A percentile compares a stretch with the other conserved stretches of the same genome.
These are phyloP conservation scores for Adelphocoris suturalis DNA, from an alignment of 2,888 invertebrate genomes.

Conservation along the genomic window DNA sequence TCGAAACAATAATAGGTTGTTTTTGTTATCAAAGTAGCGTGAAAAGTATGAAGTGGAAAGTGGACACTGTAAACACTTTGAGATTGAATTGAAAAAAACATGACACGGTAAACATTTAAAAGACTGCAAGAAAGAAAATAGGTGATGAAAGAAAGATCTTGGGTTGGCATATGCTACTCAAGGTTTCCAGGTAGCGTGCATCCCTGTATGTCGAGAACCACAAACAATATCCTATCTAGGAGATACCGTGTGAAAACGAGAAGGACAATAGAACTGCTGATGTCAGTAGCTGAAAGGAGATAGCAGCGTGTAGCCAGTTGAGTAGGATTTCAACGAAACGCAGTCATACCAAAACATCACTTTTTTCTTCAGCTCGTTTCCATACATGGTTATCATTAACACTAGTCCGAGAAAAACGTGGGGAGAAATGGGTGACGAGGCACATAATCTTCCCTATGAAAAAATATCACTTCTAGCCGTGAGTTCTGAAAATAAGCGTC, in stretches of 20 bases:
- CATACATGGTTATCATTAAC: neutral
- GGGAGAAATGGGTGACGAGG: conserved; percentile 17
- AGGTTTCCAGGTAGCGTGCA: conserved; percentile 33
- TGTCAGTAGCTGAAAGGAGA: neutral
- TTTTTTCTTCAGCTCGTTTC: neutral
- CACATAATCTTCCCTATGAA: neutral
- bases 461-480: neutral
- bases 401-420: conserved; percentile 13
- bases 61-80: no score
- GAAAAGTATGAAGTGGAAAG: no score
- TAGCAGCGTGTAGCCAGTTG: neutral
- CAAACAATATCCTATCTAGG: conserved; percentile 31
- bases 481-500: neutral
- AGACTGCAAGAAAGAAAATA: neutral
- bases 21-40: no score
- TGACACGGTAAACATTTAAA: neutral
- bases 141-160: neutral
- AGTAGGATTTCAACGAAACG: neutral
- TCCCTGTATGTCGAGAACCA: conserved; percentile 13
- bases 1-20: no score
- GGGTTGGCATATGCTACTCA: neutral
- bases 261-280: conserved; percentile 1
- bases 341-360: neutral
- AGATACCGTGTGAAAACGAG: neutral
- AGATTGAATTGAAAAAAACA: no score